phyloP scores from a whole-genome alignment of 2,888 invertebrate genomes.

The Drosophila kanekoi region DNA sequence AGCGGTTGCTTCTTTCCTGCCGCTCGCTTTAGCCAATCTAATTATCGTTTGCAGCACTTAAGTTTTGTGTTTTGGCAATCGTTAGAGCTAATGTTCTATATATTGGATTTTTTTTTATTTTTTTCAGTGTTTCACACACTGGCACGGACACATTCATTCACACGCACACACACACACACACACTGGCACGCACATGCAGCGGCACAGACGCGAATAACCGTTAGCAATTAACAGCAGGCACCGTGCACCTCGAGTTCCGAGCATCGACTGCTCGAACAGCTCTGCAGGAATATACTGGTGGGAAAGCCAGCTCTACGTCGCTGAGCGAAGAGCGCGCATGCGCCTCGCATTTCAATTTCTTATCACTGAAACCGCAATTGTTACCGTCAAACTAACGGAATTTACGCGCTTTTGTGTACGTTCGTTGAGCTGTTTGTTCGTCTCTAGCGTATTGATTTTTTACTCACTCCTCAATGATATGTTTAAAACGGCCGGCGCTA shows the following conservation, averaged over 20 bases:
- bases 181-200: conserved; percentile 68
- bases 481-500: not conserved
- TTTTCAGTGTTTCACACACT: conserved; percentile 44
- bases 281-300: conserved; percentile 29
- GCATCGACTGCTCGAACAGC: conserved; percentile 65
- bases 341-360: conserved; percentile 49
- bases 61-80: conserved; percentile 41
- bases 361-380: conserved; percentile 62
- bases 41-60: conserved; percentile 52
- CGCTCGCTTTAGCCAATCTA: conserved; percentile 41
- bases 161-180: conserved; percentile 39
- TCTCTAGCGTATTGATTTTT: conserved; percentile 63
- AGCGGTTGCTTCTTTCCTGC: conserved; percentile 11
- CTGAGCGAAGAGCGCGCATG: conserved; percentile 56
- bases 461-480: conserved; percentile 23
- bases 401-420: conserved; percentile 64
- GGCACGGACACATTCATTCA: conserved; percentile 35
- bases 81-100: conserved; percentile 57
- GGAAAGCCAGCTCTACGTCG: conserved; percentile 29
- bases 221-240: conserved; percentile 48
- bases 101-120: conserved; percentile 35
- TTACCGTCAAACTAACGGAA: conserved; percentile 75
- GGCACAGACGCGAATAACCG: conserved; percentile 54
- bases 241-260: conserved; percentile 73
- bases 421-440: conserved; percentile 30